Percentiles rank a stretch among this genome's conserved stretches.
Conservation (phyloP, 2,113 vertebrate species). For the Camarhynchus parvulus region DNA sequence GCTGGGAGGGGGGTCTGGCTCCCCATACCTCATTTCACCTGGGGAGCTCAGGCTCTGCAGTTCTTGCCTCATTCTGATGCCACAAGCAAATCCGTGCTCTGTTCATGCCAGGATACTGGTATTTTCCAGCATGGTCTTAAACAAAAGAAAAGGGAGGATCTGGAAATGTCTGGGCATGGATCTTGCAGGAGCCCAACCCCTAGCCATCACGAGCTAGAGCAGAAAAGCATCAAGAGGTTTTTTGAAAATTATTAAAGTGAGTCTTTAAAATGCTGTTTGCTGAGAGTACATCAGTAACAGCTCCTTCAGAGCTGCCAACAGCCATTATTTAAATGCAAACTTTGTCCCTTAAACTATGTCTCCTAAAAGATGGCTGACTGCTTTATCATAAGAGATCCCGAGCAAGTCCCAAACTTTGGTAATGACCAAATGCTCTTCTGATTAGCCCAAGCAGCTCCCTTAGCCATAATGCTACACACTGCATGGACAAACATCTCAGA, state of each 20-base stretch:
- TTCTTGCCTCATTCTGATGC: fast-evolving
- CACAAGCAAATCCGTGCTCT: background rate
- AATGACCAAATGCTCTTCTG: background rate
- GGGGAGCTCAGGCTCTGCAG: background rate
- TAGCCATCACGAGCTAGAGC: background rate
- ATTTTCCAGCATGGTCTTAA: background rate
- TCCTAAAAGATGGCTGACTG: background rate
- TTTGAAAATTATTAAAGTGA: background rate
- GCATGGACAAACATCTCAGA: background rate
- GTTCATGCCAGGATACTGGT: background rate
- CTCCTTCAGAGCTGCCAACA: background rate
- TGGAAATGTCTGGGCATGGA: background rate
- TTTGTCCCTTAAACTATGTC: background rate
- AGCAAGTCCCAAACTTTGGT: background rate
- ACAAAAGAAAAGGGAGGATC: background rate
- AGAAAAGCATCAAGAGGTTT: background rate
- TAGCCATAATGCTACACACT: background rate
- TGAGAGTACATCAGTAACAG: background rate
- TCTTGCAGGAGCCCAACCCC: background rate
- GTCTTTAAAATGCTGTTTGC: background rate
- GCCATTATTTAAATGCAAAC: background rate
- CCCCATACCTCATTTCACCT: fast-evolving
- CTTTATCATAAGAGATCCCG: background rate
- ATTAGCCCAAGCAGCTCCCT: background rate
- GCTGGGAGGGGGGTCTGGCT: fast-evolving